A percentile compares a stretch with the other conserved stretches of the same genome.
Evolutionary conservation across 2,888 invertebrate species (phyloP).

Genomic region (Drosophila koepferae): DNA sequence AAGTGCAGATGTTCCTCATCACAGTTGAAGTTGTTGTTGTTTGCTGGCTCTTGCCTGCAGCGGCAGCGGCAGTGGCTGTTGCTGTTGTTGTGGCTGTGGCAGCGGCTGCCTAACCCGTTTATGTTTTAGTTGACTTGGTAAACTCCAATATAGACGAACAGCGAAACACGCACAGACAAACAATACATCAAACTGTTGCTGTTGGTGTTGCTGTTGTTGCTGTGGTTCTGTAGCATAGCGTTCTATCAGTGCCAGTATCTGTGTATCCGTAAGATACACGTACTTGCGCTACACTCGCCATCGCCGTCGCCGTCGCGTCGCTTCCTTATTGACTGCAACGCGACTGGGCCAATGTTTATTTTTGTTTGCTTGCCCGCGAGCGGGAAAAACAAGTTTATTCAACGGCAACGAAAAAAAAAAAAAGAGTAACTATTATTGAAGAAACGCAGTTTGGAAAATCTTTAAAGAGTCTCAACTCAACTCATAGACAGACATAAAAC

Average conservation of each 20-base stretch:
- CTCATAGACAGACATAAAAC: constrained; percentile 19
- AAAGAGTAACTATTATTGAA: constrained; percentile 48
- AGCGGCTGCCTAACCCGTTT: constrained; percentile 71
- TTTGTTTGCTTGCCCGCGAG: constrained; percentile 62
- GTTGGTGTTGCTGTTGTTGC: constrained; percentile 9
- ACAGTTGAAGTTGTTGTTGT: constrained; percentile 33
- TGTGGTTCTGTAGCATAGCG: constrained; percentile 8
- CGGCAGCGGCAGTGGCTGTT: neutral
- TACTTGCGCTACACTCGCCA: constrained; percentile 48
- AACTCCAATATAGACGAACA: constrained; percentile 47
- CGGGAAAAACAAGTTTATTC: constrained; percentile 76
- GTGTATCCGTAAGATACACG: constrained; percentile 67
- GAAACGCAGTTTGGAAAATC: constrained; percentile 34
- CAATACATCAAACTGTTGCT: constrained; percentile 64
- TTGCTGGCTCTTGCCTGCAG: constrained; percentile 9
- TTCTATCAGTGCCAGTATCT: constrained; percentile 46
- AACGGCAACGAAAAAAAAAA: constrained; percentile 8
- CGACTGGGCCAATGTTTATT: constrained; percentile 64
- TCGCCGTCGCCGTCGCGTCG: constrained; percentile 6
- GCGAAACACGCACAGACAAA: constrained; percentile 57
- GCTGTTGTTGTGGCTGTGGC: constrained; percentile 10
- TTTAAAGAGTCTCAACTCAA: constrained; percentile 41
- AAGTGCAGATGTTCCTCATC: constrained; percentile 44
- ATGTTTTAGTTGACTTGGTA: constrained; percentile 70
- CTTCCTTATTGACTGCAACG: constrained; percentile 66